Evolutionary conservation across 1,140 invertebrate genomes (phyloP), one percentile per base, ranked within the genome.

Genomic region (Coenobita brevimanus): DNA sequence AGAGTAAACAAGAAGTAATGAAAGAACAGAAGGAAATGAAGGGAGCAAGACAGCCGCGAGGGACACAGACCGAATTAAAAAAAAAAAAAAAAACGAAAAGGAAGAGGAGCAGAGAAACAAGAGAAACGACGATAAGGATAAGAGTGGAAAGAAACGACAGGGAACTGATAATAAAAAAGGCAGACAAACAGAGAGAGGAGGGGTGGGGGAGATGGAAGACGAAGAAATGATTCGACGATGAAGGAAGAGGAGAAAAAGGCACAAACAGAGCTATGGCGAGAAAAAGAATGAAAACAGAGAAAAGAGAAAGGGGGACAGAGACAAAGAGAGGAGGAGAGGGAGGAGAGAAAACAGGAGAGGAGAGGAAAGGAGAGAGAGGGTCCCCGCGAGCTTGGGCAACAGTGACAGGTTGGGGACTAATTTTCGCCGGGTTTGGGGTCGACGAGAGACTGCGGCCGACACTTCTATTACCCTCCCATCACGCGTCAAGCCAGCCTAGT

Each of bases 381-480:
- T 33, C 33, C 17, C 73, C 30, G 10, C 69, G 8, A 84, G 69
- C 71, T 76, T 76, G 46, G 73, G 50, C 57, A 62, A 84, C 69
- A 73, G 54, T 33, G 69, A 75, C 82, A 57, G 38, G n/a, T 54
- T 30, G 50, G 79, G 75, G 76, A 87, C 84, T 87, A 87, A 87
- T 87, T 87, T 87, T 87, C 84, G 46, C 76, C 62, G 76, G 76
- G 75, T 87, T 87, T 87, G n/a, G 75, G 84, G 84, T 87, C 76
- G 84, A 50, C 64, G 84, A 80, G 76, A 87, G 62, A 71, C 84
- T 67, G 76, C 21, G 84, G 84, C 36, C 62, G 84, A 87, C 84
- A 87, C 84, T 87, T 87, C 84, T 87, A 87, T 87, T 87, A 87
- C 84, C 76, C 67, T 80, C 76, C 84, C 84, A 87, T 87, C 84